Evolutionary conservation across 2,888 invertebrate genomes (phyloP).

Genomic region (Ochropleura leucogaster): DNA sequence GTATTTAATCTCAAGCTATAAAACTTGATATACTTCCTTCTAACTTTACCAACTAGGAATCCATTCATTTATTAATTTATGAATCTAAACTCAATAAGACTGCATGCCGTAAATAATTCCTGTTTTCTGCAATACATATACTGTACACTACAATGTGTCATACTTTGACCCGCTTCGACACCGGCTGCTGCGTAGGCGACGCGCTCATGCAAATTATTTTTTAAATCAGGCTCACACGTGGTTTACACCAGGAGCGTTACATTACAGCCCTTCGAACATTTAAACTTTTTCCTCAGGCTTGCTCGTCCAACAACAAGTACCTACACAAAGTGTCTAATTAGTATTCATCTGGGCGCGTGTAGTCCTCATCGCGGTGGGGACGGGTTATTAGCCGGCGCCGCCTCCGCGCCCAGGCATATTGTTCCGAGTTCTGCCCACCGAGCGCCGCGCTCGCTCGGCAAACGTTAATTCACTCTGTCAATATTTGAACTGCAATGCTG

Average conservation of each 20-base stretch:
- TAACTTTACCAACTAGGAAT: conserved; percentile 9
- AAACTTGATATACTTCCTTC: conserved; percentile 4
- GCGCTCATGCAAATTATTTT: conserved; percentile 12
- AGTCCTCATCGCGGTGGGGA: conserved; percentile 90
- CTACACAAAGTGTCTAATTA: conserved; percentile 87
- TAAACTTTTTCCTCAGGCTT: conserved; percentile 66
- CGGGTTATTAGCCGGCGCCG: conserved; percentile 90
- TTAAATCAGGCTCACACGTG: conserved; percentile 45
- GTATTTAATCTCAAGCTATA: too few species aligned
- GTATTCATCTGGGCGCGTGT: conserved; percentile 90
- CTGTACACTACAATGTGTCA: conserved; percentile 28
- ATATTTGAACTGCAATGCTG: conserved; percentile 84
- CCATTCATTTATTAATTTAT: conserved; percentile 46
- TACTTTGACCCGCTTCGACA: conserved; percentile 42
- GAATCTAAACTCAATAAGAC: conserved; percentile 29
- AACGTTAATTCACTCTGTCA: conserved; percentile 84
- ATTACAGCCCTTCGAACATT: conserved; percentile 61
- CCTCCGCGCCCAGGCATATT: conserved; percentile 90
- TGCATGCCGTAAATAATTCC: conserved; percentile 45
- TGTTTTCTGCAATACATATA: conserved; percentile 45
- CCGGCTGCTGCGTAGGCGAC: conserved; percentile 43
- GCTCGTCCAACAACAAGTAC: conserved; percentile 74
- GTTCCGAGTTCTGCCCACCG: conserved; percentile 88
- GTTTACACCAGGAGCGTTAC: conserved; percentile 40
- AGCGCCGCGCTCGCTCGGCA: conserved; percentile 85